Base-by-base conservation (phyloP, 2,888 invertebrate species). In the Monopis laevigella region DNA sequence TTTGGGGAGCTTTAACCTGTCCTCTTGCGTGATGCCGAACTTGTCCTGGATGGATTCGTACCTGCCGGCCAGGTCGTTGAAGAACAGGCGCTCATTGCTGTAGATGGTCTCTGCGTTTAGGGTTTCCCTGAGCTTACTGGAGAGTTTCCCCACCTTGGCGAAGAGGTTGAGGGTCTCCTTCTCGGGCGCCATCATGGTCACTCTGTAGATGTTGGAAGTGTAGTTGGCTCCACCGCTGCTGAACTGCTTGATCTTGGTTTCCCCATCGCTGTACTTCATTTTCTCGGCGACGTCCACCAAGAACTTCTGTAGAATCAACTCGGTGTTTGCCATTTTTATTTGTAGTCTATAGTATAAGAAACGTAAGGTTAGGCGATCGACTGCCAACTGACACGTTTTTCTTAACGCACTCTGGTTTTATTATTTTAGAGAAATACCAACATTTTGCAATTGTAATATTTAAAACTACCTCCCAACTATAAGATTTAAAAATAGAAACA, bases 141-240 rank as follows among this genome's bases (percentile, higher is more conserved):
- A 56, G 1, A 66, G 45, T 0, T 51, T 54, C 0, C 65, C 64
- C 0, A 69, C 58, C 51, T 71, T 70, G 0, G 53, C 62, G 43
- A 71, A 69, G 2, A 67, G 45, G 10, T 59, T 46, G 1, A 65
- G 38, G 0, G 47, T 45, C 2, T 35, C 26, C 14, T n/a, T 16
- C 14, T 40, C 41, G 10, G 51, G 46, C 3, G 40, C 41, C 0
- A 48, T 26, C 6, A 63, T 44, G 0, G 45, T 52, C 0, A 51
- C 51, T 7, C 42, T 18, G 44, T 47, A 62, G 1, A 65, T 39
- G 2, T 45, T 46, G 0, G 62, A 56, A 0, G 59, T 59, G 43
- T 58, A 65, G 43, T 62, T 62, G 0, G 61, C 62, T 2, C 64
- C 63, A 2, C 49, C 55, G 2, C 50, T 55, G 2, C 48, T 51